Evolutionary conservation across 2,113 vertebrate species (phyloP).

Genomic region (Edolisoma coerulescens): DNA sequence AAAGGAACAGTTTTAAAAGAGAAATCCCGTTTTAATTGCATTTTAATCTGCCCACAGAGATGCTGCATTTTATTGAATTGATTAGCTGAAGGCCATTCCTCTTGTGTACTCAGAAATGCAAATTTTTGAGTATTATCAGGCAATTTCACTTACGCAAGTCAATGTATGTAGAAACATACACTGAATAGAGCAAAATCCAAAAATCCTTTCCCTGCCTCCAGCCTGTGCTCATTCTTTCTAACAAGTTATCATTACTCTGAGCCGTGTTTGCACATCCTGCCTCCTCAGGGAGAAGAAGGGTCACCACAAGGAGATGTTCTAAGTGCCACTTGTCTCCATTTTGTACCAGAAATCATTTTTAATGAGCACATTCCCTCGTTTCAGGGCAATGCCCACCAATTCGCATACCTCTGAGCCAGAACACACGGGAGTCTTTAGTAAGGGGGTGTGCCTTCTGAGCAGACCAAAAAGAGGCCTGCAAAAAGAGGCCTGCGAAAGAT

Average conservation of each 20-base stretch:
- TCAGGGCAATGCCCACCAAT: constrained; percentile 30
- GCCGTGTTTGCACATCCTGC: neutral
- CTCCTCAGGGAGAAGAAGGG: constrained; percentile 34
- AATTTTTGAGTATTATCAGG: neutral
- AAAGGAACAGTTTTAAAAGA: neutral
- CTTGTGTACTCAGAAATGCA: neutral
- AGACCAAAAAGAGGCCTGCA: constrained; percentile 60
- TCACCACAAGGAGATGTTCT: constrained; percentile 42
- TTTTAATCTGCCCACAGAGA: neutral
- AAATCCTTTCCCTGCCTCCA: neutral
- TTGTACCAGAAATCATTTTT: constrained; percentile 61
- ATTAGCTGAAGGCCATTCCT: neutral
- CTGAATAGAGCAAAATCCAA: neutral
- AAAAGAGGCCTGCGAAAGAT: constrained; percentile 57
- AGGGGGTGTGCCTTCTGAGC: neutral
- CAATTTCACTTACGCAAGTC: neutral
- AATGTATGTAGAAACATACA: neutral
- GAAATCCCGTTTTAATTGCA: neutral
- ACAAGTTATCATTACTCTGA: constrained; percentile 22
- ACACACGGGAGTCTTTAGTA: constrained; percentile 65
- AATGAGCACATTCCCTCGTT: constrained; percentile 65
- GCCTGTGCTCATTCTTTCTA: neutral
- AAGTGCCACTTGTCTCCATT: constrained; percentile 5
- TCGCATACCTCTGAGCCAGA: neutral
- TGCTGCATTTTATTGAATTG: neutral